Percentiles rank a stretch among this genome's conserved stretches.
These are phyloP conservation scores for Falco cherrug DNA, from an alignment of 2,797 vertebrate species.

Conservation along the genomic window DNA sequence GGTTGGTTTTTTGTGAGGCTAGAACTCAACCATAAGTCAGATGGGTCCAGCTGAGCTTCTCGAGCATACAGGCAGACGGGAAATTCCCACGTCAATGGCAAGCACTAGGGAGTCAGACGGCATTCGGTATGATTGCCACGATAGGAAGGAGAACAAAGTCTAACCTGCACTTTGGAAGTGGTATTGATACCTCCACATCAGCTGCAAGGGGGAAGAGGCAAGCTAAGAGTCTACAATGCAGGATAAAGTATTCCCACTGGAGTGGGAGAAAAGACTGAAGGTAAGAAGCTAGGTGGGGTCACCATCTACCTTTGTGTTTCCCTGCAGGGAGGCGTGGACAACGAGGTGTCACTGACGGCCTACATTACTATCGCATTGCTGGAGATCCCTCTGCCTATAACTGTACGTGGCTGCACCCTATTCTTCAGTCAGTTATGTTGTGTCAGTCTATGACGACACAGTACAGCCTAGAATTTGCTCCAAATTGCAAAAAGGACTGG, in stretches of 20 bases:
- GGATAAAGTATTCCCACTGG: background rate
- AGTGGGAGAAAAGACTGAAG: background rate
- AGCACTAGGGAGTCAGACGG: background rate
- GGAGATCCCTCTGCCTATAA: constrained; percentile 61
- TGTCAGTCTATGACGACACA: too few species aligned
- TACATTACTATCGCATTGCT: constrained; percentile 70
- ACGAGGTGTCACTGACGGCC: constrained; percentile 66
- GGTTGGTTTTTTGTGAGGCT: background rate
- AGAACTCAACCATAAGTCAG: background rate
- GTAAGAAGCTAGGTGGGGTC: background rate
- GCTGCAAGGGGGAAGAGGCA: background rate
- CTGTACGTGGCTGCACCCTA: constrained; percentile 38
- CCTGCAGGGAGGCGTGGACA: constrained; percentile 72
- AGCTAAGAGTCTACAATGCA: background rate
- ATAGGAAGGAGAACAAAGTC: background rate
- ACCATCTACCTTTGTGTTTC: background rate
- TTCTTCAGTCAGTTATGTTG: background rate
- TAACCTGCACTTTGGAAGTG: background rate
- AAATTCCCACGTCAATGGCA: background rate
- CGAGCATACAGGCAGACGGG: background rate
- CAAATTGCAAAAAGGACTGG: background rate
- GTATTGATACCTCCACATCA: background rate
- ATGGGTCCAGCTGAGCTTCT: background rate
- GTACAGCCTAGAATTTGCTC: background rate
- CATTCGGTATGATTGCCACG: background rate